phyloP scores from a whole-genome alignment of 2,888 invertebrate genomes.

The Tinea semifulvella region DNA sequence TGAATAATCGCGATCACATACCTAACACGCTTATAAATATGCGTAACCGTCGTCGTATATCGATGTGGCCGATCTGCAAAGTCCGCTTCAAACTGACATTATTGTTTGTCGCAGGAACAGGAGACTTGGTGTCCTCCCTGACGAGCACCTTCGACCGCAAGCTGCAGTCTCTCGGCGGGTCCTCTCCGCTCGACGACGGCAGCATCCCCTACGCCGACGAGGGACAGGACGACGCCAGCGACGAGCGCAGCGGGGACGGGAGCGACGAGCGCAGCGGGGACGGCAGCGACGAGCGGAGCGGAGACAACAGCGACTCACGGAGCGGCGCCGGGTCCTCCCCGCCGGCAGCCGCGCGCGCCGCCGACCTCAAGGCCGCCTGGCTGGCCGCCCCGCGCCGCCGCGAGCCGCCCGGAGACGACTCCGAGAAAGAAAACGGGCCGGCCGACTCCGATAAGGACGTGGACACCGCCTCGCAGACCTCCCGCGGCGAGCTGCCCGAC shows the following conservation, averaged over 20 bases:
- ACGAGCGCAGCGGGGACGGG: slow-evolving; percentile 32
- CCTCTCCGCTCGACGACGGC: slow-evolving; percentile 71
- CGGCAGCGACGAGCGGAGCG: slow-evolving; percentile 26
- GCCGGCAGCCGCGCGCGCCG: slow-evolving; percentile 34
- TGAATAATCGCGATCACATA: slow-evolving; percentile 20
- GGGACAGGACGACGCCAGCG: slow-evolving; percentile 61
- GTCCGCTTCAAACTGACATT: background rate
- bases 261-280: slow-evolving; percentile 33
- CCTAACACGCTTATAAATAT: slow-evolving; percentile 45
- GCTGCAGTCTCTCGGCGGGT: slow-evolving; percentile 76
- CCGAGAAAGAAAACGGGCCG: slow-evolving; percentile 40
- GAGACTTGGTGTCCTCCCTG: slow-evolving; percentile 82
- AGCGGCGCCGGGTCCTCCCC: slow-evolving; percentile 21
- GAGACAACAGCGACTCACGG: slow-evolving; percentile 29
- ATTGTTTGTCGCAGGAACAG: slow-evolving; percentile 73
- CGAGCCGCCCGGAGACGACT: slow-evolving; percentile 46
- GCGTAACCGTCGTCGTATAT: background rate
- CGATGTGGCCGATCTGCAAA: background rate
- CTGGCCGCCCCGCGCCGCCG: slow-evolving; percentile 49
- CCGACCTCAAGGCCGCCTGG: slow-evolving; percentile 55
- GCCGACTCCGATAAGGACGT: slow-evolving; percentile 80
- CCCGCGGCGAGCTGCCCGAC: slow-evolving; percentile 41
- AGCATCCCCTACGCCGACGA: slow-evolving; percentile 79
- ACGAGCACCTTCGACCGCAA: slow-evolving; percentile 88
- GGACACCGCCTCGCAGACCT: slow-evolving; percentile 73